Evolutionary conservation across 1,140 invertebrate genomes (phyloP), one percentile per base, ranked within the genome.

Genomic region (Druon quercuslanigerum): DNA sequence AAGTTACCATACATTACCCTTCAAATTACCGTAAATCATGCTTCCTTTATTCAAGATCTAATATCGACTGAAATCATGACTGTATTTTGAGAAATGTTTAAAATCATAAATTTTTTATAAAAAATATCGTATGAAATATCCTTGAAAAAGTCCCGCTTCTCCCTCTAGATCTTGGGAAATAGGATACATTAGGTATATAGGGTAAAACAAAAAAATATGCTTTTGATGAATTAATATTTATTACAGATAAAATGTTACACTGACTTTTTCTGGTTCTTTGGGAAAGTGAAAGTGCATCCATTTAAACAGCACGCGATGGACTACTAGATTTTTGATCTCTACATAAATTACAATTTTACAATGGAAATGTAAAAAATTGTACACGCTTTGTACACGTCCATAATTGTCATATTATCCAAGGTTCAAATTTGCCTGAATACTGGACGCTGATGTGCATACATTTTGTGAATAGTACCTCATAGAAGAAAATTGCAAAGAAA

Each of bases 301-400:
- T 82, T 83, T 70, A 75, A 79, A 87, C 78, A 83, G 82, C 84
- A 83, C 82, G 81, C 73, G 78, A 75, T 83, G 81, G 76, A 54
- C 71, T 79, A 75, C 82, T 86, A 74, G 14, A 33, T 40, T 14
- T 33, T 33, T 19, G 16, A 60, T 60, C 20, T 25, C 57, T 33
- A 66, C 33, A 46, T 66, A 66, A 83, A 87, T 88, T 87, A 89
- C 87, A 88, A 86, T 85, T 88, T 82, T 88, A 89, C 87, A 89
- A 82, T 84, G 79, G 33, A 73, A 74, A 76, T 81, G 79, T 87
- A 88, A 87, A 86, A 86, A 87, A 85, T 88, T 84, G 77, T 87
- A 87, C 86, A 87, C 74, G 79, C n/a, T 84, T 85, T 85, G 80
- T 84, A 85, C 84, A 85, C 56, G 50, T 71, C 54, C 71, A n/a